Evolutionary conservation across 2,113 vertebrate species (phyloP).

Genomic region (Cynoglossus semilaevis): DNA sequence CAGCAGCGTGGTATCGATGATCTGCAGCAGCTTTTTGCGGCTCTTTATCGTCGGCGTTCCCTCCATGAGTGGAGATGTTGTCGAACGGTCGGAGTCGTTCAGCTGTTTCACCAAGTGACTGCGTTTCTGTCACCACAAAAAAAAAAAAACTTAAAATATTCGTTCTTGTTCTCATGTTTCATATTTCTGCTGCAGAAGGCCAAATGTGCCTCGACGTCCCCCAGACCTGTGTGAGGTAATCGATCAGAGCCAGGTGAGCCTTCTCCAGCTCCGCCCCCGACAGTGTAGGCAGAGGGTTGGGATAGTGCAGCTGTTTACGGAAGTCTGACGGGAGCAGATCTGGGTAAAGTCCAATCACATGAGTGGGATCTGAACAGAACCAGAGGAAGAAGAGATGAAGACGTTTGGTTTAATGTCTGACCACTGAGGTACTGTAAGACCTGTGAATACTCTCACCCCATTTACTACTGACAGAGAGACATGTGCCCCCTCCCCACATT

Average conservation of each 20-base stretch:
- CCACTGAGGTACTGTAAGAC: too few relatives aligned
- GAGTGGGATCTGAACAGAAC: constrained; percentile 87
- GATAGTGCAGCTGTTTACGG: constrained; percentile 96
- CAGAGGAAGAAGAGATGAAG: neutral
- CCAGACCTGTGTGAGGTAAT: constrained; percentile 92
- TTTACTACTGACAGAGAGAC: too few relatives aligned
- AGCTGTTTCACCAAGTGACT: constrained; percentile 95
- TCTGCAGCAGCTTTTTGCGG: constrained; percentile 94
- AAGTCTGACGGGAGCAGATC: constrained; percentile 95
- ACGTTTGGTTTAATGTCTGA: too few relatives aligned
- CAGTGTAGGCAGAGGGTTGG: constrained; percentile 88
- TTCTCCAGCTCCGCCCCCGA: constrained; percentile 93
- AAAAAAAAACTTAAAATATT: neutral
- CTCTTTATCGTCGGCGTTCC: constrained; percentile 97
- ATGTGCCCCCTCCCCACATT: too few relatives aligned
- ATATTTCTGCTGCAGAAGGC: neutral
- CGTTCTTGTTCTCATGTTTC: neutral
- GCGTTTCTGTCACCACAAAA: constrained; percentile 83
- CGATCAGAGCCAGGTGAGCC: constrained; percentile 94
- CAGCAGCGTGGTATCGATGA: constrained; percentile 95
- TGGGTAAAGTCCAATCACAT: constrained; percentile 97
- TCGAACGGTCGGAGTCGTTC: constrained; percentile 92
- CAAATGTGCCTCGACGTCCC: too few relatives aligned
- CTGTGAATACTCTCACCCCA: too few relatives aligned
- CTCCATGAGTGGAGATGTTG: constrained; percentile 93